Evolutionary conservation across 2,113 vertebrate species (phyloP), one percentile per base, ranked within the genome.

Genomic region (Tautogolabrus adspersus): DNA sequence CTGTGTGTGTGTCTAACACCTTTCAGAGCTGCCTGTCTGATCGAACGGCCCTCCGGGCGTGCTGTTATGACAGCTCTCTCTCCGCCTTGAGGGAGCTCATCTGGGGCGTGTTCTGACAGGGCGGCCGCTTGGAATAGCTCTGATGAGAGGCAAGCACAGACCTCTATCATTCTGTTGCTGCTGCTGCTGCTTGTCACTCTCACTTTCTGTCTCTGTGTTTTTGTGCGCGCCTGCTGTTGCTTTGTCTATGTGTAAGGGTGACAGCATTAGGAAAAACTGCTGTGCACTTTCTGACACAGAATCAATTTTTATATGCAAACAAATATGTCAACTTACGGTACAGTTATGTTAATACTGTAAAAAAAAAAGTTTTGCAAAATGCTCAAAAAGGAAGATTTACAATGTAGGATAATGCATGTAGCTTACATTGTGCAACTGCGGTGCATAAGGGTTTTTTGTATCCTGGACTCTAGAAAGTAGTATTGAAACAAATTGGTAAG

Each of bases 91-190:
- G 86, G 85, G 84, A 86, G 83, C 84, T 87, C 86, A 90, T 90
- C 85, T 88, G 85, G 79, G 88, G 86, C 82, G 57, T 85, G 92
- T 89, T 92, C 88, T 91, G 89, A 91, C 90, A 92, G 89, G 79
- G 83, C 52, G 21, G 70, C 78, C 22, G 66, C 85, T 91, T 73
- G 66, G 79, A 88, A 89, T 89, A 78, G 83, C 88, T 91, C 78
- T 83, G 92, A 88, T 87, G 89, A 89, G 89, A 84, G 85, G 76
- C 71, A 0, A 67, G 66, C 54, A 7, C 76, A 85, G 87, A 86
- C 83, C 66, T 88, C 81, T 81, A 74, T 90, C 87, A 16, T 75
- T 49, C 76, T 85, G 79, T 81, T 72, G n/a, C n/a, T n/a, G 26
- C 26, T 26, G 81, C 72, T 75, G 76, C 72, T 84, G 66, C 72